Percentiles rank a stretch among this genome's conserved stretches.
Evolutionary conservation across 2,888 invertebrate species (phyloP).

Genomic region (Xestia sexstrigata): DNA sequence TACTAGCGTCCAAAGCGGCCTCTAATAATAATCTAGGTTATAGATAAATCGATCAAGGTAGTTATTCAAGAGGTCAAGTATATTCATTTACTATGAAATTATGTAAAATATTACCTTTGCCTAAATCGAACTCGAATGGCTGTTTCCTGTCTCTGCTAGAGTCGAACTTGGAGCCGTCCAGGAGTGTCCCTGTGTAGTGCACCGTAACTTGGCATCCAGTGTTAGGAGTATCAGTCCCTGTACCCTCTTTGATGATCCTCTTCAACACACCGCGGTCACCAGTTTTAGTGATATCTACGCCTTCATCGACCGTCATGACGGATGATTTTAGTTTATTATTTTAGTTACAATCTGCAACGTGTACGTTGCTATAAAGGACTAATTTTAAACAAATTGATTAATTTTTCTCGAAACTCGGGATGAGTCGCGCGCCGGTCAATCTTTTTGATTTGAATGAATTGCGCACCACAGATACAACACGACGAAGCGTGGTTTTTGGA

Average conservation of each 20-base stretch:
- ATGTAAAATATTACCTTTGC: constrained; percentile 92
- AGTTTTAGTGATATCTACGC: constrained; percentile 83
- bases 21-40: constrained; percentile 26
- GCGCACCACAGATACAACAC: constrained; percentile 56
- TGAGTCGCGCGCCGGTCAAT: constrained; percentile 47
- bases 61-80: constrained; percentile 51
- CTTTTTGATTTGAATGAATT: constrained; percentile 28
- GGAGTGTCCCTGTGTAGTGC: constrained; percentile 97
- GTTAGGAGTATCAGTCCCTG: constrained; percentile 93
- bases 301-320: constrained; percentile 85
- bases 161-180: constrained; percentile 97
- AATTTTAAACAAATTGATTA: constrained; percentile 38
- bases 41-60: constrained; percentile 57
- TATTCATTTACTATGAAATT: neutral
- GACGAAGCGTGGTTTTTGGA: constrained; percentile 59
- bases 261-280: constrained; percentile 95
- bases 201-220: constrained; percentile 93
- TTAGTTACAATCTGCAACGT: constrained; percentile 1
- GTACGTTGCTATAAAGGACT: neutral
- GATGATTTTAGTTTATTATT: constrained; percentile 13
- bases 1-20: neutral
- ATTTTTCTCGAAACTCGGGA: constrained; percentile 39
- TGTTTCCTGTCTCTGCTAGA: constrained; percentile 96
- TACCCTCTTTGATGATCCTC: constrained; percentile 94
- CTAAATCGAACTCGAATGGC: constrained; percentile 96